These are phyloP conservation scores for Biston stratarius DNA, from an alignment of 2,888 invertebrate genomes.

Conservation along the genomic window DNA sequence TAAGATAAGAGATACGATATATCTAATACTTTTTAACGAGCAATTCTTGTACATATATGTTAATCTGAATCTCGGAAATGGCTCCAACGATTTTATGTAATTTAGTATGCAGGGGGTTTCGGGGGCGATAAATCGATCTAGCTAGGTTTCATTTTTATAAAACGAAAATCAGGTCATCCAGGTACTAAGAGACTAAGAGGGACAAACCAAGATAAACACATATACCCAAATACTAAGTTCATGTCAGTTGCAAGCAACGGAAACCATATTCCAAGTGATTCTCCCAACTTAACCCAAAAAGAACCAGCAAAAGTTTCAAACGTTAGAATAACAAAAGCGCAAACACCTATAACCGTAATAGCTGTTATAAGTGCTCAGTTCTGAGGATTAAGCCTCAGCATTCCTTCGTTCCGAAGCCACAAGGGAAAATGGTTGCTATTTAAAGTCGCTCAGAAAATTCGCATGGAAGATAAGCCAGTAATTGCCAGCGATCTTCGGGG, in stretches of 20 bases:
- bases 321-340: constrained; percentile 53
- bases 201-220: too few relatives aligned
- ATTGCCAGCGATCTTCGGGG: constrained; percentile 73
- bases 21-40: too few relatives aligned
- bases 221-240: neutral
- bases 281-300: constrained; percentile 38
- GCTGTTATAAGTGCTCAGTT: constrained; percentile 62
- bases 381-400: constrained; percentile 60
- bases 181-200: too few relatives aligned
- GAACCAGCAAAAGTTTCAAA: constrained; percentile 40
- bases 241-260: neutral
- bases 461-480: constrained; percentile 75
- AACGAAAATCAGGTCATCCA: too few relatives aligned
- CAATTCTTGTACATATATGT: too few relatives aligned
- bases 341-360: constrained; percentile 60
- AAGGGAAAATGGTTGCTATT: constrained; percentile 76
- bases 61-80: too few relatives aligned
- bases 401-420: constrained; percentile 63
- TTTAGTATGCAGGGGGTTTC: too few relatives aligned
- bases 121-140: too few relatives aligned
- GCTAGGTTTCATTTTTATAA: too few relatives aligned
- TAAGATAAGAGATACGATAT: too few relatives aligned
- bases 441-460: constrained; percentile 79
- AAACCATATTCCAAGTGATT: constrained; percentile 20
- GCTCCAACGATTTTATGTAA: too few relatives aligned